Conservation (phyloP, 2,888 invertebrate genomes). For the Allolobophora icterica region DNA sequence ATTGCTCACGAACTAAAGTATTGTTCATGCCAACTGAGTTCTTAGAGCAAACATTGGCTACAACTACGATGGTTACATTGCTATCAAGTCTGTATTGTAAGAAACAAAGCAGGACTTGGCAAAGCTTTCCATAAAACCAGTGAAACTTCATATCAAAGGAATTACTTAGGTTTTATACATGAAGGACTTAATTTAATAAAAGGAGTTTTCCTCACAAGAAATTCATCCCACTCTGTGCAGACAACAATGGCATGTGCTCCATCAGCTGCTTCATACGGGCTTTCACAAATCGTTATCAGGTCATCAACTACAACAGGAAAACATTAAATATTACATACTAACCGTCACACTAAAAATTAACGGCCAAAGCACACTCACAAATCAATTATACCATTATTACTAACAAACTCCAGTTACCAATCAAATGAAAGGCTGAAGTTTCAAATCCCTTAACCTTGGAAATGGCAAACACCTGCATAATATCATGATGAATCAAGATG, state of each 20-base stretch:
- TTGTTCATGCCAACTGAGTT: too few relatives aligned
- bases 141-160: not conserved
- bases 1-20: too few relatives aligned
- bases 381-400: too few relatives aligned
- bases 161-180: not conserved
- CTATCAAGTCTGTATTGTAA: not conserved
- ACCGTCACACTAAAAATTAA: too few relatives aligned
- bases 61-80: too few relatives aligned
- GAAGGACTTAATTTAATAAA: not conserved
- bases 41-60: too few relatives aligned
- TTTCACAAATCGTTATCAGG: constrained; percentile 79
- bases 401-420: too few relatives aligned
- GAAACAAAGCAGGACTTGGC: not conserved
- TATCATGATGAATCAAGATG: too few relatives aligned
- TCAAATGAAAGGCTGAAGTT: too few relatives aligned
- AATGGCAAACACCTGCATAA: too few relatives aligned
- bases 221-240: constrained; percentile 99
- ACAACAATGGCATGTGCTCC: constrained; percentile 92
- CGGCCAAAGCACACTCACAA: too few relatives aligned
- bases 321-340: not conserved
- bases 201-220: constrained; percentile 74
- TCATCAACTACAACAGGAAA: constrained; percentile 56
- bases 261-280: constrained; percentile 87
- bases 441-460: too few relatives aligned
- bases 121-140: not conserved